A percentile compares a stretch with the other conserved stretches of the same genome.
These are phyloP conservation scores for Delphinapterus leucas DNA, from an alignment of 2,113 vertebrate genomes.

Conservation along the genomic window DNA sequence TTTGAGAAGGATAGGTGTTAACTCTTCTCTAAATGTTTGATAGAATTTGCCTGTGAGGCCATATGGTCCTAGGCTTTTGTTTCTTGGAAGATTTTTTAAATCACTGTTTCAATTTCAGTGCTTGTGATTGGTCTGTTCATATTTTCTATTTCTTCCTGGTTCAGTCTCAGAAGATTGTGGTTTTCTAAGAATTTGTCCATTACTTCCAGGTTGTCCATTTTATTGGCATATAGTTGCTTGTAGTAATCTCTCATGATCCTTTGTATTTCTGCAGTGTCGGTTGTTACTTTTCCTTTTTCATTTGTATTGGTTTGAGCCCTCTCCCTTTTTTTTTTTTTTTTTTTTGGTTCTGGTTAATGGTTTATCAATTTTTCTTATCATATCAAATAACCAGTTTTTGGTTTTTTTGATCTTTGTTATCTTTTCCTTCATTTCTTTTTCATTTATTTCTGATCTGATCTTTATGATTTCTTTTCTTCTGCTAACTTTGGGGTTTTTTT, in stretches of 20 bases:
- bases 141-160: background rate
- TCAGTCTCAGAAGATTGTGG: background rate
- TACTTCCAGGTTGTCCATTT: background rate
- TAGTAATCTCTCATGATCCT: background rate
- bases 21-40: background rate
- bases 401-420: background rate
- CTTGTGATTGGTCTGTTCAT: background rate
- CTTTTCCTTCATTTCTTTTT: background rate
- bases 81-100: background rate
- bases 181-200: background rate
- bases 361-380: background rate
- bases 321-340: background rate
- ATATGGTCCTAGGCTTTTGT: background rate
- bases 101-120: background rate
- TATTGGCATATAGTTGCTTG: too few relatives aligned
- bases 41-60: background rate
- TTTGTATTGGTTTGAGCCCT: background rate
- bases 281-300: background rate
- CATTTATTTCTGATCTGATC: background rate
- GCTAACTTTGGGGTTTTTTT: background rate
- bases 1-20: background rate
- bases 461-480: background rate
- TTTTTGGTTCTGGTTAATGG: background rate
- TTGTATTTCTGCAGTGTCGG: background rate
- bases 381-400: background rate